Evolutionary conservation across 92 coral and sea anemone genomes (phyloP).

Genomic region (Actinostola sp.): DNA sequence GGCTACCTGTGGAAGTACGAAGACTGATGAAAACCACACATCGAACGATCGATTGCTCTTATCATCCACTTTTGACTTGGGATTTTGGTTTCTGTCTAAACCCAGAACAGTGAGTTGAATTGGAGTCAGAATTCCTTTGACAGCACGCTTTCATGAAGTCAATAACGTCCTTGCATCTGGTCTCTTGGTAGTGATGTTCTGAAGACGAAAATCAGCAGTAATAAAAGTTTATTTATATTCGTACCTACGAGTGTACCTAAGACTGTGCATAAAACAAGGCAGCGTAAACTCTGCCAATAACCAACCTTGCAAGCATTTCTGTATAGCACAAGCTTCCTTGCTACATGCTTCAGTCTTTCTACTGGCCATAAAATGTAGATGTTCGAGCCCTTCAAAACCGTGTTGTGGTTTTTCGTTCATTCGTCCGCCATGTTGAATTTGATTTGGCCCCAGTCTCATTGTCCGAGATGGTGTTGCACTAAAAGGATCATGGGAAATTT

Average conservation of each 20-base stretch:
- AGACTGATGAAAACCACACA: too few species aligned
- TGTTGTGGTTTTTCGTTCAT: too few species aligned
- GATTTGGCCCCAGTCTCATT: too few species aligned
- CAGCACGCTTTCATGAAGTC: constrained; percentile 50
- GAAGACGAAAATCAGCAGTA: too few species aligned
- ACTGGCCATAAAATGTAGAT: constrained; percentile 55
- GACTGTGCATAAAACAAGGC: neutral
- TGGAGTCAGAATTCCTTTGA: constrained; percentile 31
- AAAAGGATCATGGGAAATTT: too few species aligned
- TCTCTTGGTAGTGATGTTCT: constrained; percentile 63
- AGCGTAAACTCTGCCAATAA: neutral
- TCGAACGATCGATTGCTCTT: too few species aligned
- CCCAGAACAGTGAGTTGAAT: constrained; percentile 63
- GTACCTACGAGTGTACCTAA: neutral
- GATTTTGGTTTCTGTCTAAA: constrained; percentile 18
- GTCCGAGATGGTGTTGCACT: too few species aligned
- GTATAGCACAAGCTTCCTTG: constrained; percentile 69
- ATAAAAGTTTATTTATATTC: neutral
- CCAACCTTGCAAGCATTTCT: constrained; percentile 66
- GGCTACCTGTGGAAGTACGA: too few species aligned
- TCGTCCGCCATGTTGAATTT: too few species aligned
- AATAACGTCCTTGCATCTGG: constrained; percentile 53
- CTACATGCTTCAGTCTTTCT: constrained; percentile 52
- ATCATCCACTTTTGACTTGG: too few species aligned
- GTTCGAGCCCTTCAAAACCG: too few species aligned